These are phyloP conservation scores for Nymphalis urticae DNA, from an alignment of 2,888 invertebrate species.

Conservation along the genomic window DNA sequence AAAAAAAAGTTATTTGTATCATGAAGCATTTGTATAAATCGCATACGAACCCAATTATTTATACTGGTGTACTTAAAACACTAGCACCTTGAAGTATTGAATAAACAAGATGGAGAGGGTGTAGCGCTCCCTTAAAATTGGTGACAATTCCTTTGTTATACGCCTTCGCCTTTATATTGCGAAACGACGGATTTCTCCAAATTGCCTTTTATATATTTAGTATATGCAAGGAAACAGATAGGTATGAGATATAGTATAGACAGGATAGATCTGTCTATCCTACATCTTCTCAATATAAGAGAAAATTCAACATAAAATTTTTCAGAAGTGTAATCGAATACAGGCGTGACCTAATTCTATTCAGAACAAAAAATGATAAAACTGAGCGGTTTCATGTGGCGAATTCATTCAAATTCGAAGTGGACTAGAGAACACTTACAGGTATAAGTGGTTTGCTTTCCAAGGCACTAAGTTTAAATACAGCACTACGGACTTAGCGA, in stretches of 20 bases:
- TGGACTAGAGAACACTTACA: conserved; percentile 22
- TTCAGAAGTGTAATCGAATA: conserved; percentile 14
- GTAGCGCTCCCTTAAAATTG: too few relatives aligned
- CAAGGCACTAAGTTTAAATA: conserved; percentile 11
- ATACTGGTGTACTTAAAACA: too few relatives aligned
- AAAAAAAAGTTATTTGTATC: too few relatives aligned
- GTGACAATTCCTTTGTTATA: too few relatives aligned
- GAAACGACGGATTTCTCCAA: too few relatives aligned
- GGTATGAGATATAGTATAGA: not conserved
- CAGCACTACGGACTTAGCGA: conserved; percentile 15
- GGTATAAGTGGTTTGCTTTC: conserved; percentile 7
- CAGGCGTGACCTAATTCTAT: conserved; percentile 24
- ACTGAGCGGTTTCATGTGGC: not conserved
- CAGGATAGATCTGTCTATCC: not conserved
- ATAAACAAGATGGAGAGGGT: too few relatives aligned
- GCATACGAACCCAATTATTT: too few relatives aligned
- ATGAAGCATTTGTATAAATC: too few relatives aligned
- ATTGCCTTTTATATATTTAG: too few relatives aligned
- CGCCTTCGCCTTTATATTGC: too few relatives aligned
- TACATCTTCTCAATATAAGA: not conserved
- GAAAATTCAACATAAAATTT: conserved; percentile 1
- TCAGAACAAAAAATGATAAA: conserved; percentile 16
- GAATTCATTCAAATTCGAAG: conserved; percentile 8
- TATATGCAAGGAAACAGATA: too few relatives aligned
- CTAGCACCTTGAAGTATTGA: too few relatives aligned